Base-by-base conservation (phyloP, 2,113 vertebrate species). In the Gulo gulo region DNA sequence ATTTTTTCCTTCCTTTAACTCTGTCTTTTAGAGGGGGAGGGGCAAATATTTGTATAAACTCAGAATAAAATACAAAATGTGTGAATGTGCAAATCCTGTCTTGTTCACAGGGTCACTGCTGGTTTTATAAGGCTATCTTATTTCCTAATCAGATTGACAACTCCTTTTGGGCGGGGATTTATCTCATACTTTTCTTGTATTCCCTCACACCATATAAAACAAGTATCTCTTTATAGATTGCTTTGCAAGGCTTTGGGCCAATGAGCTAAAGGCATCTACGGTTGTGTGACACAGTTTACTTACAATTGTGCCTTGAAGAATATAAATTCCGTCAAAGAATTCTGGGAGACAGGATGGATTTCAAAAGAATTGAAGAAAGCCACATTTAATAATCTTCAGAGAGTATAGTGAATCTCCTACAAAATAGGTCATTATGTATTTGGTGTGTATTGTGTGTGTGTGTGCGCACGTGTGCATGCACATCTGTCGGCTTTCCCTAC, bases 351-450 rank as follows among this genome's bases (percentile, higher is more conserved):
- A 36, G 6, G 1, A 20, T 88, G 86, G 87, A 67, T 50, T 61
- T 94, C 69, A 93, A 92, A 94, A 81, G 74, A 96, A 84, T 74
- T 84, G 82, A 71, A 82, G 42, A 42, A 87, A 97, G 26, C 18
- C 9, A 31, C 42, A 0, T 50, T 85, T 85, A 82, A 11, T 59
- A n/a, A 39, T 91, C 96, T 93, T 89, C 26, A 42, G 18, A 47
- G 18, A 55, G 23, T 29, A 6, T 2, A 34, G 36, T 61, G 45
- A 69, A 42, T 71, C 18, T 65, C 16, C 52, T 83, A 45, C 88
- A 83, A 79, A 73, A 81, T 9, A 85, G 26, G 29, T 5, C 59
- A 50, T 52, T 85, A 10, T 7, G 14, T 39, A 74, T 34, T 4
- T 57, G 55, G 4, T 45, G 36, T 52, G 1, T 63, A 55, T 7